These are phyloP conservation scores for Metellina segmentata DNA, from an alignment of 2,888 invertebrate genomes.

Conservation along the genomic window DNA sequence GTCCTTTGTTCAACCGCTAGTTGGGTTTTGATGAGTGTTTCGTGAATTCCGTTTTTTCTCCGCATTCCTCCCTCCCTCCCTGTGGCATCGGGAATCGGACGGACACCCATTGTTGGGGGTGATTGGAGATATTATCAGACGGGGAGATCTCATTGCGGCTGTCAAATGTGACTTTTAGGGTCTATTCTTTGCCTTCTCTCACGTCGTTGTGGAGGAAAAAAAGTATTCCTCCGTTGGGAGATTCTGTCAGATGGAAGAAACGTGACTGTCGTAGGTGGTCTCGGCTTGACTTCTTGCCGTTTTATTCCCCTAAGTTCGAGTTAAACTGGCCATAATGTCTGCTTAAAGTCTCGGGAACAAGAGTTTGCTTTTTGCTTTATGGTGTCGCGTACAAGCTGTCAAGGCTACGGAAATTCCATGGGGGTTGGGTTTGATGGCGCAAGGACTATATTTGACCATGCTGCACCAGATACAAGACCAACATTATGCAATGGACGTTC, in stretches of 20 bases:
- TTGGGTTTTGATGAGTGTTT: constrained; percentile 52
- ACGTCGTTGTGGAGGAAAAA: not conserved
- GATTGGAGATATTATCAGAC: constrained; percentile 67
- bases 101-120: not conserved
- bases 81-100: not conserved
- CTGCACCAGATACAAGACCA: too few species aligned
- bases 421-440: too few species aligned
- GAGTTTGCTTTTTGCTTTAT: constrained; percentile 7
- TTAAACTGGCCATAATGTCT: constrained; percentile 29
- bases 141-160: not conserved
- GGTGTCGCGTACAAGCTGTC: not conserved
- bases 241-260: constrained; percentile 11
- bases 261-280: constrained; percentile 35
- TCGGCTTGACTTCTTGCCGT: not conserved
- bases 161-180: constrained; percentile 24
- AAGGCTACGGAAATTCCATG: too few species aligned
- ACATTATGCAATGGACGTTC: too few species aligned
- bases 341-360: constrained; percentile 36
- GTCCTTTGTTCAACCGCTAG: constrained; percentile 46
- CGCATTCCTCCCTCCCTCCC: not conserved
- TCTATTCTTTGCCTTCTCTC: constrained; percentile 3
- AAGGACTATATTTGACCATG: too few species aligned
- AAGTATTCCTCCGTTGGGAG: not conserved
- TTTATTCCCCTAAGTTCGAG: constrained; percentile 1
- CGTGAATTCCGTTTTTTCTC: constrained; percentile 31